A percentile compares a stretch with the other conserved stretches of the same genome.
Evolutionary conservation across 2,113 vertebrate genomes (phyloP).

Genomic region (Ophthalmolycus amberensis): DNA sequence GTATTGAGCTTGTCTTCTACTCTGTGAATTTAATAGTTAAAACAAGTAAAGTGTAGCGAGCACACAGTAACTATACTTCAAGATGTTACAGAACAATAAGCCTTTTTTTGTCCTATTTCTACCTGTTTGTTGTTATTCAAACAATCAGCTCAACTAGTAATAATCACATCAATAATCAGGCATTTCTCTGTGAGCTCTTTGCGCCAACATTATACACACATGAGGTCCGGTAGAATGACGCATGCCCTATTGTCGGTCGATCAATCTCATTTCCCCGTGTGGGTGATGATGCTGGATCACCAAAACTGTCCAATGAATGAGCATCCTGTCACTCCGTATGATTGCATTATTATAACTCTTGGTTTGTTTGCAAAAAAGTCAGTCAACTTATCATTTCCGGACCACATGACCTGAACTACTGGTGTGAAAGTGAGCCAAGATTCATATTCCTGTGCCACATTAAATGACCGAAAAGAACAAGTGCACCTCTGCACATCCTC

Average conservation of each 20-base stretch:
- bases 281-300: background rate
- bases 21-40: background rate
- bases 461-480: background rate
- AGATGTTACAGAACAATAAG: background rate
- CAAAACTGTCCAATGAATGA: background rate
- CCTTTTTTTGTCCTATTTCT: too few species aligned
- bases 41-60: too few species aligned
- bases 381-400: too few species aligned
- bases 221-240: background rate
- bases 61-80: background rate
- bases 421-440: background rate
- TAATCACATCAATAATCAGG: too few species aligned
- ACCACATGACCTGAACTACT: too few species aligned
- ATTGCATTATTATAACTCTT: background rate
- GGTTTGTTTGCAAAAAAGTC: background rate
- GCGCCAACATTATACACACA: background rate
- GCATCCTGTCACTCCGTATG: background rate
- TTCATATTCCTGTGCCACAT: background rate
- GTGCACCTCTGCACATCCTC: background rate
- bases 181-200: background rate
- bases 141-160: too few species aligned
- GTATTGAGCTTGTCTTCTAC: background rate
- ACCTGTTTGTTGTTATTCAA: too few species aligned
- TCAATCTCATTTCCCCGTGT: background rate
- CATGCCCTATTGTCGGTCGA: background rate